These are phyloP conservation scores for Aphodius granarius DNA, from an alignment of 2,888 invertebrate genomes.

Conservation along the genomic window DNA sequence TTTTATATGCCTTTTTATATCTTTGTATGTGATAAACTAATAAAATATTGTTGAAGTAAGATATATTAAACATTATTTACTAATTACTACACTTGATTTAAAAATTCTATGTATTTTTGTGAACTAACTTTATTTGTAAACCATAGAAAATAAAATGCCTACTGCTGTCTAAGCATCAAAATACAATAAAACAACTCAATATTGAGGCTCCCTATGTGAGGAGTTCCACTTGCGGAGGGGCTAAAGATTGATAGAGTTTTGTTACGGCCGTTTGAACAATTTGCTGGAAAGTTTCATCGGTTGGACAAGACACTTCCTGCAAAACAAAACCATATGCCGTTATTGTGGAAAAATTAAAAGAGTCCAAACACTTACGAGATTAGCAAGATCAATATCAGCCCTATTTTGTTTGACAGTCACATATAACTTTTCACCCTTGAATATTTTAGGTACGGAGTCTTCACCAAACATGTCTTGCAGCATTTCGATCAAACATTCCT, in stretches of 20 bases:
- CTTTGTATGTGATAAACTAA: not conserved
- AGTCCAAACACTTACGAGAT: conserved; percentile 60
- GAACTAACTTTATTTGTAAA: not conserved
- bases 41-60: not conserved
- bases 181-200: not conserved
- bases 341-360: conserved; percentile 6
- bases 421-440: conserved; percentile 85
- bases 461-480: conserved; percentile 95
- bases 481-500: conserved; percentile 88
- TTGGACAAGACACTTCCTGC: conserved; percentile 78
- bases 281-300: conserved; percentile 80
- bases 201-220: not conserved
- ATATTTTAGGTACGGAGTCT: conserved; percentile 89
- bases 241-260: conserved; percentile 83
- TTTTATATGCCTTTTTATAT: not conserved
- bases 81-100: too few species aligned
- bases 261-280: conserved; percentile 83
- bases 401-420: conserved; percentile 83
- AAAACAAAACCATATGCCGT: conserved; percentile 34
- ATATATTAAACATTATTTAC: too few species aligned
- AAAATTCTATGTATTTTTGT: too few species aligned
- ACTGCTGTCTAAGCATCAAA: not conserved
- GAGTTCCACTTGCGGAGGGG: conserved; percentile 55
- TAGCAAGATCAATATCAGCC: conserved; percentile 83
- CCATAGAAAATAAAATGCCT: not conserved